Percentiles rank a stretch among this genome's conserved stretches.
Evolutionary conservation across 2,113 vertebrate genomes (phyloP).

Genomic region (Lates calcarifer): DNA sequence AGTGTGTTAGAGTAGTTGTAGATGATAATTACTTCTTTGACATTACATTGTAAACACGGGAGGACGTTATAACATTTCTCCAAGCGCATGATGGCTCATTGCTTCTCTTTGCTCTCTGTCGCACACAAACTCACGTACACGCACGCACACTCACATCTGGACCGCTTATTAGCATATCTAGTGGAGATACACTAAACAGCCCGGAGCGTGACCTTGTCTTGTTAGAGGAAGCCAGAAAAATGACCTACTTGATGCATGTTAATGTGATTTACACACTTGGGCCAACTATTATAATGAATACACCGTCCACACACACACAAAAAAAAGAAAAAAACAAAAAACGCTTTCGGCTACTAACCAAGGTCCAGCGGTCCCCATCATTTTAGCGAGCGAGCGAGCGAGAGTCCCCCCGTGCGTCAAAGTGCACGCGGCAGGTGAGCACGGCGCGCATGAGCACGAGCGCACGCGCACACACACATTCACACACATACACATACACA

Average conservation of each 20-base stretch:
- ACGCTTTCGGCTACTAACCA: slow-evolving; percentile 17
- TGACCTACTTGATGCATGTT: slow-evolving; percentile 74
- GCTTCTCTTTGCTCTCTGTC: background rate
- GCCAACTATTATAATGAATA: slow-evolving; percentile 69
- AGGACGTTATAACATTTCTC: background rate
- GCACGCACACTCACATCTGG: slow-evolving; percentile 54
- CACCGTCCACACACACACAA: slow-evolving; percentile 2
- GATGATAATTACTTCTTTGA: slow-evolving; percentile 6
- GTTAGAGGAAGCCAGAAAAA: slow-evolving; percentile 53
- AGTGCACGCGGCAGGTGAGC: slow-evolving; percentile 64
- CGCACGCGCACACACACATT: background rate
- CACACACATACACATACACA: background rate
- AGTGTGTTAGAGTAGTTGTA: background rate
- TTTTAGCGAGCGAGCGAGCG: background rate
- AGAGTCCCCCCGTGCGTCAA: slow-evolving; percentile 8
- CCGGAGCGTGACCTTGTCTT: slow-evolving; percentile 75
- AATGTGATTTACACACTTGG: slow-evolving; percentile 76
- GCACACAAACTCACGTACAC: slow-evolving; percentile 17
- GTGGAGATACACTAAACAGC: slow-evolving; percentile 53
- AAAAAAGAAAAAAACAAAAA: background rate
- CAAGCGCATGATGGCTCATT: slow-evolving; percentile 1
- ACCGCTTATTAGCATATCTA: slow-evolving; percentile 57
- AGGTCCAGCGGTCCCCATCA: slow-evolving; percentile 23
- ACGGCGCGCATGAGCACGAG: background rate
- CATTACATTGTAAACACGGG: slow-evolving; percentile 1